These are phyloP conservation scores for Rhopalosiphum nymphaeae DNA, from an alignment of 2,888 invertebrate species.

Conservation along the genomic window DNA sequence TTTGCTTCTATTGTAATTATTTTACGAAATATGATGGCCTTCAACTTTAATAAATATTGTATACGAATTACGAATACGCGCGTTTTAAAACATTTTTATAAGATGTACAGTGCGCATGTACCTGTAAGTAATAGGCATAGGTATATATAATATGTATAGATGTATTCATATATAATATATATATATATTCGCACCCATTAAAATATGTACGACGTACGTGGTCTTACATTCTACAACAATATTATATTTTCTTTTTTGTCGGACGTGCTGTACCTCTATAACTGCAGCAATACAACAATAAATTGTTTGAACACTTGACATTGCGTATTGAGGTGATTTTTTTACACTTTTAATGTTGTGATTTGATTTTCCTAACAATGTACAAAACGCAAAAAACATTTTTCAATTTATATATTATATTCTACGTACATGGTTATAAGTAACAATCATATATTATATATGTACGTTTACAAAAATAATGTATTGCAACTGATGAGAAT, in stretches of 20 bases:
- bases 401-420: neutral
- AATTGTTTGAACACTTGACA: neutral
- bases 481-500: neutral
- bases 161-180: neutral
- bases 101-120: neutral
- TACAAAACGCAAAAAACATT: neutral
- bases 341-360: neutral
- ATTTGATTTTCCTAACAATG: neutral
- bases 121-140: neutral
- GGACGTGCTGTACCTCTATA: neutral
- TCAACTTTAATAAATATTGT: neutral
- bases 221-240: neutral
- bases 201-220: neutral
- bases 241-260: neutral
- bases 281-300: neutral
- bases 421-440: neutral
- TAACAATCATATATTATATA: neutral
- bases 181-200: neutral
- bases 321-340: neutral
- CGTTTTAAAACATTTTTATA: neutral
- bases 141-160: neutral
- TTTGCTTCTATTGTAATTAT: neutral
- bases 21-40: neutral
- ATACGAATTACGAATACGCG: neutral
- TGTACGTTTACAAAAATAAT: neutral